Conservation (phyloP, 2,797 vertebrate species). For the Allobates femoralis region DNA sequence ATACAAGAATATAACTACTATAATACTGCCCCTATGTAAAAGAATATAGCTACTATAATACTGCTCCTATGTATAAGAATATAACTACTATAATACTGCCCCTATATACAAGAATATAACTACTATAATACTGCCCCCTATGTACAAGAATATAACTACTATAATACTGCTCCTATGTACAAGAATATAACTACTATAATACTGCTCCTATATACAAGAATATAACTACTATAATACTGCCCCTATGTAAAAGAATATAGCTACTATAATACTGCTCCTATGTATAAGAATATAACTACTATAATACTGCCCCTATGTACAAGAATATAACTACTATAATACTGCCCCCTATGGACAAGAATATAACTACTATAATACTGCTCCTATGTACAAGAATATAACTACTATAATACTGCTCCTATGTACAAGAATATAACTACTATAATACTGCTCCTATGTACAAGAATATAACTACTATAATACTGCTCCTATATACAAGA, state of each 20-base stretch:
- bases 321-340: slow-evolving; percentile 3
- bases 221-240: slow-evolving; percentile 5
- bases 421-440: slow-evolving; percentile 12
- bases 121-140: neutral
- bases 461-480: slow-evolving; percentile 6
- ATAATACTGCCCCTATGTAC: neutral
- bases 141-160: neutral
- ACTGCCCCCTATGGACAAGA: too few species aligned
- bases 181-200: slow-evolving; percentile 3
- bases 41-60: too few species aligned
- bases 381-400: neutral
- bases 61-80: too few species aligned
- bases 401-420: slow-evolving; percentile 8
- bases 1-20: too few species aligned
- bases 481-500: neutral
- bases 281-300: slow-evolving; percentile 9
- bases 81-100: too few species aligned
- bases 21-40: too few species aligned
- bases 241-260: slow-evolving; percentile 5
- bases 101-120: too few species aligned
- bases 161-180: neutral
- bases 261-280: neutral
- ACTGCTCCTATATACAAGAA: neutral
- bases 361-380: slow-evolving; percentile 13
- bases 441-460: neutral